Evolutionary conservation across 2,113 vertebrate genomes (phyloP).

Genomic region (Osmerus mordax): DNA sequence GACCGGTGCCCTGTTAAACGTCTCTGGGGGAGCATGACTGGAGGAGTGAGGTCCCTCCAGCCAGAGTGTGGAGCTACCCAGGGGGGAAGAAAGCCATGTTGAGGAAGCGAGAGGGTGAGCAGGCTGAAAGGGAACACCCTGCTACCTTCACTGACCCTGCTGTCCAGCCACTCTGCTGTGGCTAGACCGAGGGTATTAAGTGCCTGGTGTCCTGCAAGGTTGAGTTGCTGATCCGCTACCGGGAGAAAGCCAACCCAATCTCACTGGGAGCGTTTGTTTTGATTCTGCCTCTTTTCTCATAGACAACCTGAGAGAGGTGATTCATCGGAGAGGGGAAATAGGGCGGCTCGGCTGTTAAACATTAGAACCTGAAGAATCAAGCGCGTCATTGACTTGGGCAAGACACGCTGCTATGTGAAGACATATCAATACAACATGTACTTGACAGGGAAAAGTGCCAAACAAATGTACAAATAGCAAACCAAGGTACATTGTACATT

Average conservation of each 20-base stretch:
- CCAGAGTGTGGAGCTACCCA: constrained; percentile 43
- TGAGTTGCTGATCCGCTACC: constrained; percentile 72
- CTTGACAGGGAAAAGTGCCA: background rate
- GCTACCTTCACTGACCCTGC: constrained; percentile 72
- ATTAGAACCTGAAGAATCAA: constrained; percentile 68
- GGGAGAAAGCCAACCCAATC: constrained; percentile 73
- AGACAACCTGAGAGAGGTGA: constrained; percentile 75
- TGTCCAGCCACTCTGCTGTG: constrained; percentile 61
- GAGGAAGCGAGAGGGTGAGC: constrained; percentile 67
- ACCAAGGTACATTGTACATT: too few species aligned
- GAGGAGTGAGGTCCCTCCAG: too few species aligned
- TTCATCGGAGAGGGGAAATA: constrained; percentile 71
- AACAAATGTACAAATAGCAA: background rate
- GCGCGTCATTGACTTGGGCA: constrained; percentile 45
- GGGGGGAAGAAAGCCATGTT: constrained; percentile 64
- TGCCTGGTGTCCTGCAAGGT: constrained; percentile 69
- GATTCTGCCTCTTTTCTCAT: constrained; percentile 76
- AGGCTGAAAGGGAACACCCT: constrained; percentile 69
- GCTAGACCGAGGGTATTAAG: constrained; percentile 68
- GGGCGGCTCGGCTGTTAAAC: constrained; percentile 68
- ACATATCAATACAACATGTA: too few species aligned
- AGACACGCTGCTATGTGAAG: background rate
- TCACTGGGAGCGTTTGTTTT: constrained; percentile 77
- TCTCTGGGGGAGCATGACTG: too few species aligned
- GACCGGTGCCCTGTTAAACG: too few species aligned